These are phyloP conservation scores for Pangasius larnaudii DNA, from an alignment of 2,797 vertebrate genomes.

Conservation along the genomic window DNA sequence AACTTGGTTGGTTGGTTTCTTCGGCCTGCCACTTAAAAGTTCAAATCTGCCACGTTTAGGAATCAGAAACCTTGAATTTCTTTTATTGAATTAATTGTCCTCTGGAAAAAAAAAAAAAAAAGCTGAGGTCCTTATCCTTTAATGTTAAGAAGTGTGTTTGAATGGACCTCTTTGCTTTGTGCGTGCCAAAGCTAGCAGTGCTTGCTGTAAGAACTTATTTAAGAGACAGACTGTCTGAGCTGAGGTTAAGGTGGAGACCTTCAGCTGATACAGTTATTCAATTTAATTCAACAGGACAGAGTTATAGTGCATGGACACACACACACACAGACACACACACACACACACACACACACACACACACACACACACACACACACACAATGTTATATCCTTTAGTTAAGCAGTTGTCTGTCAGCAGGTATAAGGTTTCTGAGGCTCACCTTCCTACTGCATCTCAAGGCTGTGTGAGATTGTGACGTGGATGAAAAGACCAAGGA, in stretches of 20 bases:
- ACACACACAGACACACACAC: neutral
- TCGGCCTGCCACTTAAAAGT: neutral
- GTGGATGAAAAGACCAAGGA: slow-evolving; percentile 3
- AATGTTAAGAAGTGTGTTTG: slow-evolving; percentile 1
- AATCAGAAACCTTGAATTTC: neutral
- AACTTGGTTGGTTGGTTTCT: neutral
- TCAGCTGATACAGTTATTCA: neutral
- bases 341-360: neutral
- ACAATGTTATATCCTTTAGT: neutral
- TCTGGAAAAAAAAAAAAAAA: neutral
- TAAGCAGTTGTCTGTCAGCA: neutral
- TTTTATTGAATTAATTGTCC: neutral
- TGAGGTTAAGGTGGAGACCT: slow-evolving; percentile 11
- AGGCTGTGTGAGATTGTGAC: neutral
- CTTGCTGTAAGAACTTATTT: neutral
- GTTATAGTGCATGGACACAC: neutral
- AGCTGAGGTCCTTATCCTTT: neutral
- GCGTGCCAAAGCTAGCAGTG: neutral
- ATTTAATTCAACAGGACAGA: slow-evolving; percentile 5
- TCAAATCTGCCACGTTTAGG: neutral
- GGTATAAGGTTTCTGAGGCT: neutral
- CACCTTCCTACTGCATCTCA: neutral
- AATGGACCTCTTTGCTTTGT: neutral
- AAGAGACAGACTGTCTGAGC: neutral
- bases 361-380: neutral